phyloP scores from a whole-genome alignment of 2,113 vertebrate species.

The Lamprologus callipterus region DNA sequence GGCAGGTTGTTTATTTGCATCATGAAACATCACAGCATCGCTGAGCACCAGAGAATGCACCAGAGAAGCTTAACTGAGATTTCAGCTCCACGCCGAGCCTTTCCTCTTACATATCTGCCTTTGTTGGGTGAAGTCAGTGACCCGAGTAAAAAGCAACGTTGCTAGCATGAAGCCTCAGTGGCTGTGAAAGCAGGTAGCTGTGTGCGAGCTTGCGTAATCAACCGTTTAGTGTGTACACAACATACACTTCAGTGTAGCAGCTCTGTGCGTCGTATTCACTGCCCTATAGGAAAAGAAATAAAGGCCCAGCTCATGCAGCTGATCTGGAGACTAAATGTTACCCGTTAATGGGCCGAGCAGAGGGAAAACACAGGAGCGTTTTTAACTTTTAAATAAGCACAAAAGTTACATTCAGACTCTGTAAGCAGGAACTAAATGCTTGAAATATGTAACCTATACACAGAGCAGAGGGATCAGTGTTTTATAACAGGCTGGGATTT shows the following conservation, averaged over 20 bases:
- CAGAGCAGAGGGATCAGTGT: not conserved
- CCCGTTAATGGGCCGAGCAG: not conserved
- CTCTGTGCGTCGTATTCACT: not conserved
- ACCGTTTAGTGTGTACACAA: not conserved
- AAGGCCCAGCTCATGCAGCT: not conserved
- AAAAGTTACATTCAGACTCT: not conserved
- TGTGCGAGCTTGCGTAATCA: not conserved
- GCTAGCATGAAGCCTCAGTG: not conserved
- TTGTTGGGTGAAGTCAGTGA: not conserved
- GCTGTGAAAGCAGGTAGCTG: not conserved
- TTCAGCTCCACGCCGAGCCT: not conserved
- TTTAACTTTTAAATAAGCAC: not conserved
- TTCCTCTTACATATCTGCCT: not conserved
- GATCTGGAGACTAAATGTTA: not conserved
- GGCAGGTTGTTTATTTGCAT: not conserved
- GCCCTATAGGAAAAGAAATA: not conserved
- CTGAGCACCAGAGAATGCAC: not conserved
- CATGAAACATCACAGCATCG: not conserved
- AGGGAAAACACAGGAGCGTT: not conserved
- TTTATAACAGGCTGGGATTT: not conserved
- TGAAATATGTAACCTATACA: not conserved
- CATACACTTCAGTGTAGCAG: not conserved
- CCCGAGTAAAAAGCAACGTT: not conserved
- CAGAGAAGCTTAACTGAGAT: not conserved
- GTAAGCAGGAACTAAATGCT: not conserved